Base-by-base conservation (phyloP, 2,113 vertebrate species). In the Speoplatyrhinus poulsoni region DNA sequence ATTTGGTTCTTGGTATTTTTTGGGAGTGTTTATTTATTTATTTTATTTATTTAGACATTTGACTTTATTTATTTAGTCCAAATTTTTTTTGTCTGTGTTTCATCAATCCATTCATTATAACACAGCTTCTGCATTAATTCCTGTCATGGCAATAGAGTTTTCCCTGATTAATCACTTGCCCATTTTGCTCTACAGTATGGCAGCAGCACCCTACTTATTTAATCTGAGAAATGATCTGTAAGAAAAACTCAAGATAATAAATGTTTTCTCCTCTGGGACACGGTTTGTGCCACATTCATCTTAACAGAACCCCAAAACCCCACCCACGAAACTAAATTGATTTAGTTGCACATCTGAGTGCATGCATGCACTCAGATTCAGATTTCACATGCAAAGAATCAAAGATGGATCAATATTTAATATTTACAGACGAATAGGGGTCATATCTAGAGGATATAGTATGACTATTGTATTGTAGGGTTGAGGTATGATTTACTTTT, bases 141-240 rank as follows among this genome's bases (percentile, higher is more conserved):
- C 77, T 82, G 89, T 89, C 81, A 53, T 62, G 62, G 75, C 89
- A 91, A 91, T 89, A 87, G 71, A 83, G 82, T 90, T 90, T 87
- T 85, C 68, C 68, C 65, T 91, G 86, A 92, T 92, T 91, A 90
- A 93, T 92, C 80, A 88, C 81, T 82, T 72, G 76, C 79, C 82
- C 74, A 73, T 90, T 90, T 91, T 85, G 84, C 75, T 82, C 57
- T 47, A 55, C 76, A 84, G 82, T 70, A 58, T 70, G 69, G 61
- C 26, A 56, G 77, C 71, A 57, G 80, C 84, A 75, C 73, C 72
- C 84, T 83, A 88, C 85, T 91, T 90, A 88, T 90, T 90, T 90
- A 81, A 92, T 90, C 85, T 92, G 82, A 89, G 81, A 82, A 89
- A 92, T 61, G 77, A 89, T 87, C 70, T 74, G 66, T 88, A 85